A percentile compares a stretch with the other conserved stretches of the same genome.
These are phyloP conservation scores for Arge pagana DNA, from an alignment of 2,888 invertebrate genomes.

Conservation along the genomic window DNA sequence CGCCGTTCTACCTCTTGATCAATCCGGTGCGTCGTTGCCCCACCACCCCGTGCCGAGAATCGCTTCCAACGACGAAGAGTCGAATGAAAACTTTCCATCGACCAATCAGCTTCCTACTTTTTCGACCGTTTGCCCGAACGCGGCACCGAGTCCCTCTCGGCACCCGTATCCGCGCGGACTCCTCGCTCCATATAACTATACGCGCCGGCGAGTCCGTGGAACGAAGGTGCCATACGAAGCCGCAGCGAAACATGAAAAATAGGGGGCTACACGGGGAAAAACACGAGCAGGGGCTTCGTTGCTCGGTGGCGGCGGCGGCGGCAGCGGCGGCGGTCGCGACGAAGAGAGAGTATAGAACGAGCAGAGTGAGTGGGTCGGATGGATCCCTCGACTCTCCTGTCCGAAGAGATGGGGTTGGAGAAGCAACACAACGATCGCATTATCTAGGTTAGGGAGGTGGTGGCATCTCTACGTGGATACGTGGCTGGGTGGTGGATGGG, in stretches of 20 bases:
- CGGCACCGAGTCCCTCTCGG: constrained; percentile 24
- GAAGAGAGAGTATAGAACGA: constrained; percentile 32
- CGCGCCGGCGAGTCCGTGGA: too few species aligned
- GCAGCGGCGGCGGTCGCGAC: constrained; percentile 32
- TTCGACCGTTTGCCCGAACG: constrained; percentile 14
- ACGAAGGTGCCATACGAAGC: constrained; percentile 58
- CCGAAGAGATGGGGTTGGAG: constrained; percentile 51
- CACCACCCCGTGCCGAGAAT: constrained; percentile 23
- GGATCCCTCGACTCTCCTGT: constrained; percentile 39
- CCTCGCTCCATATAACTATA: constrained; percentile 23
- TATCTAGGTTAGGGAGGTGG: constrained; percentile 48
- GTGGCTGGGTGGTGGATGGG: too few species aligned
- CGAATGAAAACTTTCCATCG: constrained; percentile 41
- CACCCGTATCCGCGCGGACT: constrained; percentile 50
- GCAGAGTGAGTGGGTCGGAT: constrained; percentile 31
- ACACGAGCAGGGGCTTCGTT: constrained; percentile 44
- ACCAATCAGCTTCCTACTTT: constrained; percentile 41
- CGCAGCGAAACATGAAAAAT: constrained; percentile 60
- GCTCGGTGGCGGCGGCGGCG: constrained; percentile 26
- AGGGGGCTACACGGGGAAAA: constrained; percentile 58
- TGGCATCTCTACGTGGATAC: too few species aligned
- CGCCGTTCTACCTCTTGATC: constrained; percentile 32
- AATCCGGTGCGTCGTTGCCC: constrained; percentile 25
- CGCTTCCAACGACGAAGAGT: constrained; percentile 32
- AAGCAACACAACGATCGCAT: constrained; percentile 59